Conservation (phyloP, 2,113 vertebrate species). For the Butorides virescens region DNA sequence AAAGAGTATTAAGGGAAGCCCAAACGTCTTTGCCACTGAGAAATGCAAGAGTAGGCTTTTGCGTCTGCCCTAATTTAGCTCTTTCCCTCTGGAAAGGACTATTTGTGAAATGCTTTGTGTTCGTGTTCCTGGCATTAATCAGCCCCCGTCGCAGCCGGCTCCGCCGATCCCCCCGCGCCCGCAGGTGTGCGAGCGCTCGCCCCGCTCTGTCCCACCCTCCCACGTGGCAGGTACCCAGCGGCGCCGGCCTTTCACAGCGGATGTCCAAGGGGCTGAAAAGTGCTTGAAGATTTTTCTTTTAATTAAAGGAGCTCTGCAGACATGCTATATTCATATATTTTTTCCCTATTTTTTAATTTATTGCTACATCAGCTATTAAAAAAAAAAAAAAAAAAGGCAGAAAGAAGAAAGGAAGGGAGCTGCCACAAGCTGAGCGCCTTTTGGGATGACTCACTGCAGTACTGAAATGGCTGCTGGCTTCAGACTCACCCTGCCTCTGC, state of each 20-base stretch:
- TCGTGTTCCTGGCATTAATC: background rate
- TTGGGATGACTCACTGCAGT: slow-evolving; percentile 56
- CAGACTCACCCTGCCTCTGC: slow-evolving; percentile 33
- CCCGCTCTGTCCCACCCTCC: background rate
- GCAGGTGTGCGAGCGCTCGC: rapidly evolving
- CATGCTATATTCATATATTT: background rate
- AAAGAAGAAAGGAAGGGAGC: slow-evolving; percentile 40
- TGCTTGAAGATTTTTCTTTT: background rate
- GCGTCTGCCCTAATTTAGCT: slow-evolving; percentile 4
- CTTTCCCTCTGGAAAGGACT: slow-evolving; percentile 2
- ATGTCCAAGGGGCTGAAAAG: background rate
- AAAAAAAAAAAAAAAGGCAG: background rate
- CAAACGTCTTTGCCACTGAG: background rate
- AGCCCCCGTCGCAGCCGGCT: background rate
- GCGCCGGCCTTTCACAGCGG: background rate
- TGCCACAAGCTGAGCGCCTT: slow-evolving; percentile 37
- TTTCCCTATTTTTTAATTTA: slow-evolving; percentile 10
- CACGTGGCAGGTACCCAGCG: background rate
- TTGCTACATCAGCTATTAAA: slow-evolving; percentile 50
- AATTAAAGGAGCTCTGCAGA: slow-evolving; percentile 19
- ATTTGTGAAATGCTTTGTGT: slow-evolving; percentile 9
- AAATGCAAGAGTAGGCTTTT: background rate
- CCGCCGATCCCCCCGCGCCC: background rate
- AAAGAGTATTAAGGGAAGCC: background rate
- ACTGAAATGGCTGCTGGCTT: slow-evolving; percentile 59